Evolutionary conservation across 1,140 invertebrate genomes (phyloP).

Genomic region (Choristoneura fumiferana): DNA sequence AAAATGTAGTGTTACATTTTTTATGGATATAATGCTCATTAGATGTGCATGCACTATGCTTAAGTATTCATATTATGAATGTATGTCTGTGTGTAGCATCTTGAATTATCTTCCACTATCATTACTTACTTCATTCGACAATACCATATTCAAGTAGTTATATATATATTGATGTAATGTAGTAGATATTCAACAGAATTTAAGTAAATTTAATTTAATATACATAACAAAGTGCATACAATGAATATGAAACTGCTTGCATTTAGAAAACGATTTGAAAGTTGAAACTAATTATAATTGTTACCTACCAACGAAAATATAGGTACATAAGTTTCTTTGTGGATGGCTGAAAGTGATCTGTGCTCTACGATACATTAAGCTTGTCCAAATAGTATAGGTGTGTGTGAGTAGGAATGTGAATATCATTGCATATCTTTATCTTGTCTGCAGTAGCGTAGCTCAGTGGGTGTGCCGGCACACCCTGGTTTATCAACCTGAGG

Average conservation of each 20-base stretch:
- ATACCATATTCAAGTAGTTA: neutral
- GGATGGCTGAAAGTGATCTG: neutral
- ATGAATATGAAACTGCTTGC: neutral
- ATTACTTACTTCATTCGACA: neutral
- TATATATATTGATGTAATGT: neutral
- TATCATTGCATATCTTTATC: conserved; percentile 30
- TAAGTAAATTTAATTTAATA: neutral
- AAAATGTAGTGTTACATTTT: conserved; percentile 6
- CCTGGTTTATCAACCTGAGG: too few relatives aligned
- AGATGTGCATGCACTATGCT: conserved; percentile 9
- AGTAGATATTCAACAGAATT: neutral
- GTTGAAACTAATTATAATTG: too few relatives aligned
- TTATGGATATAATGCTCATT: conserved; percentile 7
- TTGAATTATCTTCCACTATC: conserved; percentile 12
- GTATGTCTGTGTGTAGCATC: conserved; percentile 9
- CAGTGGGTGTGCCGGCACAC: too few relatives aligned
- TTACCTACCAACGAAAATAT: too few relatives aligned
- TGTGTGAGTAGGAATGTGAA: conserved; percentile 20
- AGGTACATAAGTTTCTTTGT: too few relatives aligned
- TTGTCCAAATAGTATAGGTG: conserved; percentile 6
- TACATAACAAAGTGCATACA: neutral
- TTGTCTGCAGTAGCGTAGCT: neutral
- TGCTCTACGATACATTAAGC: conserved; percentile 2
- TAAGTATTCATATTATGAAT: conserved; percentile 7
- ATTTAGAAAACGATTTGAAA: neutral